Evolutionary conservation across 2,797 vertebrate species (phyloP).

Genomic region (Circus cinereus): DNA sequence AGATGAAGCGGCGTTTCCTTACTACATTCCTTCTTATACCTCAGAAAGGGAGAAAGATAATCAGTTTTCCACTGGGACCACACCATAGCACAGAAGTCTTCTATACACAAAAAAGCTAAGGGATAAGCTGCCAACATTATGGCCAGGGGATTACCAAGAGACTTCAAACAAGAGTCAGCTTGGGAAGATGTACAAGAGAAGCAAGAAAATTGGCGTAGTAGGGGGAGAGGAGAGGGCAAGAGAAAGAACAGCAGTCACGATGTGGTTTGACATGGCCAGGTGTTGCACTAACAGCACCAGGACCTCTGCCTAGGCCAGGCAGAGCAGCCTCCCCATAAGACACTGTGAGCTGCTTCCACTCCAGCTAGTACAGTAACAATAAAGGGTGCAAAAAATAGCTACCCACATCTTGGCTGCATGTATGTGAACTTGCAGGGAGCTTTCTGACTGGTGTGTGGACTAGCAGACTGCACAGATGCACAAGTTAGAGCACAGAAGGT

Average conservation of each 20-base stretch:
- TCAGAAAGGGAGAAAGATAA: not conserved
- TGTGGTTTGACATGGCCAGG: not conserved
- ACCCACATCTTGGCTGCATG: not conserved
- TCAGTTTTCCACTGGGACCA: not conserved
- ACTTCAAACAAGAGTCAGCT: not conserved
- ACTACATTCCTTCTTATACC: not conserved
- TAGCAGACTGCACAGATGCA: not conserved
- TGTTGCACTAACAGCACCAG: not conserved
- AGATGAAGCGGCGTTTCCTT: fast-evolving
- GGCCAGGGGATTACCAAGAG: not conserved
- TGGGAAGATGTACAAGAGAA: not conserved
- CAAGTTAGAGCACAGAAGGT: not conserved
- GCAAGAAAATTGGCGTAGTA: not conserved
- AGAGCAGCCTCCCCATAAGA: not conserved
- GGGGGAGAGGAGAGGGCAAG: not conserved
- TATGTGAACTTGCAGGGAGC: not conserved
- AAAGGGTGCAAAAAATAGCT: not conserved
- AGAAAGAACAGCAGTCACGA: not conserved
- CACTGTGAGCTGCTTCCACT: not conserved
- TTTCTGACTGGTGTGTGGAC: not conserved
- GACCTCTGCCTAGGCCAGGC: not conserved
- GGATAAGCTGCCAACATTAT: not conserved
- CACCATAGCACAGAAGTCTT: not conserved
- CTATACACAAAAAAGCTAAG: not conserved
- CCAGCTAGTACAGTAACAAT: not conserved